Base-by-base conservation (phyloP, 2,797 vertebrate genomes). In the Erethizon dorsatum region DNA sequence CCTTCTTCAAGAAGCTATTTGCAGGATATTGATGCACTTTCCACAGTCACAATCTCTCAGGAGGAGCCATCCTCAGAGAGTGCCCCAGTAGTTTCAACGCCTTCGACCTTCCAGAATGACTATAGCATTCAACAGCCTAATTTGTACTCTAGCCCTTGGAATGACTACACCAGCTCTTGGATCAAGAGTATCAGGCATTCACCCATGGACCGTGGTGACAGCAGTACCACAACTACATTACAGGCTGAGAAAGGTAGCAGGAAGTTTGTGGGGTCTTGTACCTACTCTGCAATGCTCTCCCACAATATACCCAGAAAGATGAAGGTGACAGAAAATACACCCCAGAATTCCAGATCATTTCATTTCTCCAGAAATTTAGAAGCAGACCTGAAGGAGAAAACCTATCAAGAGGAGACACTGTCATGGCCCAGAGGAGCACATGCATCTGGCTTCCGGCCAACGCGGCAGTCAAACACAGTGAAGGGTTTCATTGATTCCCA, bases 401-500 rank as follows among this genome's bases (percentile, higher is more conserved):
- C 14, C 9, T 69, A 37, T 41, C n/a, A 63, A 82, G 87, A 90
- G 73, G 54, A 45, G 14, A 50, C 5, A 5, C 41, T 89, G 47
- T 59, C 56, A 69, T 14, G 0, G 45, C 15, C n/a, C 73, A 61
- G 8, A 59, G 65, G 1, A 93, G 28, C 20, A 26, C 5, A 5
- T 9, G 67, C 15, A 13, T 86, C 59, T 61, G 20, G 8, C 57
- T 85, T 33, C 20, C 57, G 14, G 33, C n/a, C 63, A 50, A 47
- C 10, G 15, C 0, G 17, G 88, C 20, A 63, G 26, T n/a, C 31
- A n/a, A 31, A 50, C 52, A 59, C 50, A 33, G n/a, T 93, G 5
- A 13, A 63, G 1, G 99, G 99, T 24, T 99, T 99, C 97, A 99
- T 99, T 95, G 99, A 99, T 97, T 99, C 99, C 0, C 99, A 99